Conservation (phyloP, 2,113 vertebrate genomes). For the Gymnogyps californianus region DNA sequence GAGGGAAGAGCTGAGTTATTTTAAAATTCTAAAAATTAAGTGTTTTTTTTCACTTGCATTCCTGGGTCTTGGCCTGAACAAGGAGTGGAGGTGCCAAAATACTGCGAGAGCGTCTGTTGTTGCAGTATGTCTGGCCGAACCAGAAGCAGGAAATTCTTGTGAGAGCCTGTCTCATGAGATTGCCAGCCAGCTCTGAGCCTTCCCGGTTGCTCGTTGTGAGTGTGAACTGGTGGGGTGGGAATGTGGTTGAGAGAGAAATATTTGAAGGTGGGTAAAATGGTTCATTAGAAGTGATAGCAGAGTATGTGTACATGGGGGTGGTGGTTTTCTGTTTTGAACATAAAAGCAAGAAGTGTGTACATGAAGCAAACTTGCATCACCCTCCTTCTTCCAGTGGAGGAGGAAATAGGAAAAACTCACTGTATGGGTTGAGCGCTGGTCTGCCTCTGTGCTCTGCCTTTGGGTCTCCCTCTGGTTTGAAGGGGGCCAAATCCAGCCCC, state of each 20-base stretch:
- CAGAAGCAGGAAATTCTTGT: slow-evolving; percentile 71
- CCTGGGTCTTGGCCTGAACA: slow-evolving; percentile 53
- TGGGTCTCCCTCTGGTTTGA: neutral
- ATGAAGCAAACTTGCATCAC: neutral
- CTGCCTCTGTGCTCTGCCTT: neutral
- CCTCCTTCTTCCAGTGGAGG: neutral
- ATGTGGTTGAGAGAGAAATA: neutral
- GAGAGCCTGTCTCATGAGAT: slow-evolving; percentile 66
- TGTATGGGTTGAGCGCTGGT: neutral
- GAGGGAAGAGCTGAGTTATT: slow-evolving; percentile 39
- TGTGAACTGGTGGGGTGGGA: slow-evolving; percentile 3
- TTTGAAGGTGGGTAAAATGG: neutral
- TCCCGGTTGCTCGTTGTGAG: neutral
- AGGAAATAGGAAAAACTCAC: neutral
- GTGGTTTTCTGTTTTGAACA: neutral
- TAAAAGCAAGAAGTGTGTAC: neutral
- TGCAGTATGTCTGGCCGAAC: slow-evolving; percentile 65
- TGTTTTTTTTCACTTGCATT: slow-evolving; percentile 45
- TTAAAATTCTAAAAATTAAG: slow-evolving; percentile 50
- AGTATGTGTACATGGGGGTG: too few relatives aligned
- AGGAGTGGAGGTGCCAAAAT: slow-evolving; percentile 52
- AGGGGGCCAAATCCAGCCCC: neutral
- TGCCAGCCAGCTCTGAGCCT: slow-evolving; percentile 57
- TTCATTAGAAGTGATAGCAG: neutral
- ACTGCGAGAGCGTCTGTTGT: slow-evolving; percentile 59